Evolutionary conservation across 2,113 vertebrate genomes (phyloP), one percentile per base, ranked within the genome.

Genomic region (Microtus ochrogaster): DNA sequence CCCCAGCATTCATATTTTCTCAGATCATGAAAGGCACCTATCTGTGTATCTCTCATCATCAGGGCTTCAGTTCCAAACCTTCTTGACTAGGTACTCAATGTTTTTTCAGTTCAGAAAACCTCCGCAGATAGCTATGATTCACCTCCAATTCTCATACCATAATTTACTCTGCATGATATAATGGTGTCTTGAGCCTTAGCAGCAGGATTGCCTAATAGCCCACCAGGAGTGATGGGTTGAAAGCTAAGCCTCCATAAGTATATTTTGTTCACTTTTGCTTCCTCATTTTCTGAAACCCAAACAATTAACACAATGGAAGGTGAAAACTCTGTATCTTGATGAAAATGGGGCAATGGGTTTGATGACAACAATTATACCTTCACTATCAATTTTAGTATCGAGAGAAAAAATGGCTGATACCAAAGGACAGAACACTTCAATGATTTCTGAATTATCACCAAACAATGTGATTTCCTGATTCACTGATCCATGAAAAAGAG

Each of bases 71-170:
- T 99, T 99, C 95, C 99, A 99, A 1, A 98, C 98, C 88, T 99
- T 99, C 91, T 99, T 97, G 2, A 99, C 98, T 98, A 99, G 98
- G 49, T 98, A 98, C 74, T 99, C 99, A 74, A 98, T 99, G 93
- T 99, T 98, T 44, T 99, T 99, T 58, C 99, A 99, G 91, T 98
- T 99, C 55, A 99, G 98, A 6, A 98, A 99, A 93, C 98, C 98
- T 92, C 99, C 99, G 94, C 99, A 98, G 1, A 99, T 99, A 0
- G 98, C 99, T 95, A 99, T 99, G 0, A 99, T 99, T 98, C 99
- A 97, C 98, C 98, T 96, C 98, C 97, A 89, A 98, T 98, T 95
- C 97, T 97, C 58, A 90, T 98, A 93, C 97, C 98, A 96, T 98
- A 98, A 19, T 98, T 98, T 68, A 98, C 96, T 72, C 97, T 89